These are phyloP conservation scores for Leptopilina clavipes DNA, from an alignment of 1,140 invertebrate species.

Conservation along the genomic window DNA sequence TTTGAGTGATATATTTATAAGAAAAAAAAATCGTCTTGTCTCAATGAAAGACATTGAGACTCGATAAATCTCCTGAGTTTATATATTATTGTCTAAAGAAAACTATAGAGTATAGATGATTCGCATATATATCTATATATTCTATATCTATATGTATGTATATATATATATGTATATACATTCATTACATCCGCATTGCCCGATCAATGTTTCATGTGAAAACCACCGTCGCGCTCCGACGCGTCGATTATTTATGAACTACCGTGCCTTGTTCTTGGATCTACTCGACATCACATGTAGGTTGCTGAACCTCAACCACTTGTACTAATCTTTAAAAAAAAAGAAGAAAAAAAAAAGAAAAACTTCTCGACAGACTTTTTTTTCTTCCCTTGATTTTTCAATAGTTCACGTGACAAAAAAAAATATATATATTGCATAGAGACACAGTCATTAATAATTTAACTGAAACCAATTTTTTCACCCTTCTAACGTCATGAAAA, in stretches of 20 bases:
- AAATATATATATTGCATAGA: background rate
- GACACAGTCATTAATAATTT: no score
- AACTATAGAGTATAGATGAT: slow-evolving; percentile 49
- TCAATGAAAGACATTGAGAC: slow-evolving; percentile 25
- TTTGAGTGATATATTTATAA: no score
- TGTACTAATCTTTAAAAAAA: slow-evolving; percentile 47
- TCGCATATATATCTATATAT: slow-evolving; percentile 44
- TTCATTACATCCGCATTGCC: slow-evolving; percentile 67
- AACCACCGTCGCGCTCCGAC: slow-evolving; percentile 69
- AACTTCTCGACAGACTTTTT: slow-evolving; percentile 34
- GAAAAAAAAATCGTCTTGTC: slow-evolving; percentile 25
- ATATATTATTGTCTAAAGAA: slow-evolving; percentile 12
- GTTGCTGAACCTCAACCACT: slow-evolving; percentile 64
- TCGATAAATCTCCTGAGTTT: background rate
- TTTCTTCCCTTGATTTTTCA: background rate
- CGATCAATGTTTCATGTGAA: slow-evolving; percentile 75
- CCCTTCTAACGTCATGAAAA: no score
- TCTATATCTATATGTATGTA: slow-evolving; percentile 24
- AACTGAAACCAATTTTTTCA: no score
- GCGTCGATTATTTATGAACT: slow-evolving; percentile 76
- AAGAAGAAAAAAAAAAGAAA: background rate
- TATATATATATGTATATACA: slow-evolving; percentile 52
- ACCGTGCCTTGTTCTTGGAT: slow-evolving; percentile 65
- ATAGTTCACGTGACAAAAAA: background rate
- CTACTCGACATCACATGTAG: slow-evolving; percentile 55